Percentiles rank a stretch among this genome's conserved stretches.
Evolutionary conservation across 2,113 vertebrate species (phyloP).

Genomic region (Chunga burmeisteri): DNA sequence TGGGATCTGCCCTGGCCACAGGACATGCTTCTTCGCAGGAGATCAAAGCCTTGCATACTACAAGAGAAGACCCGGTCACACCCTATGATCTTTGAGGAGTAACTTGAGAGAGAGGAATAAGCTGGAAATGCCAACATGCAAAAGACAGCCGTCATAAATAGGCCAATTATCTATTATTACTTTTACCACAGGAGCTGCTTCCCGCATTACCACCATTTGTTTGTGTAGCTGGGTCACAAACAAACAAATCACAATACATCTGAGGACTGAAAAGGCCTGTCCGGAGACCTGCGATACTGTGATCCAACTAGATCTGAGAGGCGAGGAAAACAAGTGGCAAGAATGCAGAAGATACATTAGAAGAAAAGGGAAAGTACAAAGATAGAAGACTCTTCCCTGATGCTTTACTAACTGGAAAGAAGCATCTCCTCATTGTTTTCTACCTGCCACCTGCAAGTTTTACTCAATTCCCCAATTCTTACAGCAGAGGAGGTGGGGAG

Average conservation of each 20-base stretch:
- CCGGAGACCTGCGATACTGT: neutral
- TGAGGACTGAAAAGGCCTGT: neutral
- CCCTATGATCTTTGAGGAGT: neutral
- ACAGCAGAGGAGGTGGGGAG: neutral
- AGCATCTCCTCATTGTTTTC: neutral
- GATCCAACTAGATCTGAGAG: fast-evolving
- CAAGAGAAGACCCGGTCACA: neutral
- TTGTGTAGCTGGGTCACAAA: neutral
- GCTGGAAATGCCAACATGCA: neutral
- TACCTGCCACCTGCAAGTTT: neutral
- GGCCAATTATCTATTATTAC: neutral
- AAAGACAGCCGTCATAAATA: neutral
- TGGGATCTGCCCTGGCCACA: neutral
- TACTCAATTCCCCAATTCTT: neutral
- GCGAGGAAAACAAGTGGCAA: neutral
- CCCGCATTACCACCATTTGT: neutral
- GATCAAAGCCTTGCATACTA: neutral
- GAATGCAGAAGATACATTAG: neutral
- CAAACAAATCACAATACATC: neutral
- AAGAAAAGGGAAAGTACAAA: neutral
- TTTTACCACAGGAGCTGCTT: neutral
- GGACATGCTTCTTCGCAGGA: fast-evolving
- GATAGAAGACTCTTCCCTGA: neutral
- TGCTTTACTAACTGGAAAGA: neutral
- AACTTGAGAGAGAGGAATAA: neutral